Conservation (phyloP, 2,797 vertebrate species). For the Euthynnus affinis region DNA sequence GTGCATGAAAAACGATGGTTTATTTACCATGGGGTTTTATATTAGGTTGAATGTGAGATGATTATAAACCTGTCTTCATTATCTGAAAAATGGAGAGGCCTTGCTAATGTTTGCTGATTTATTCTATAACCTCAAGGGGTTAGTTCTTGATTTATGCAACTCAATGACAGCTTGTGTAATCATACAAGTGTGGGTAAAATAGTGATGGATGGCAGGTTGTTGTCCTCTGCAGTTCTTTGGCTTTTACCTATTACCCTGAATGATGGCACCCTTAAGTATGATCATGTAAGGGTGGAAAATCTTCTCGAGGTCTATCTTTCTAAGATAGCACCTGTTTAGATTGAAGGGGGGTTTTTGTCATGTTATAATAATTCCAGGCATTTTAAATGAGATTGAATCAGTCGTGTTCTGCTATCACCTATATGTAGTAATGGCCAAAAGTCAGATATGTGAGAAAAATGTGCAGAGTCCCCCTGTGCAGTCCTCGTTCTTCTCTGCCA, state of each 20-base stretch:
- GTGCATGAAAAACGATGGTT: constrained; percentile 70
- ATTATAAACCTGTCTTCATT: constrained; percentile 83
- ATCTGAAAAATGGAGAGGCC: constrained; percentile 78
- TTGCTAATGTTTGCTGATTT: constrained; percentile 81
- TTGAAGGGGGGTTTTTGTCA: constrained; percentile 23
- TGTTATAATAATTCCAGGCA: constrained; percentile 28
- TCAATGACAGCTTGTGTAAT: constrained; percentile 74
- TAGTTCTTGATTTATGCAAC: constrained; percentile 77
- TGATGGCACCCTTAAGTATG: constrained; percentile 56
- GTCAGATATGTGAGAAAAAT: constrained; percentile 43
- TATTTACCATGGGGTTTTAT: constrained; percentile 75
- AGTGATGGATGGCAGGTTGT: constrained; percentile 79
- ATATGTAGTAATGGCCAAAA: constrained; percentile 40
- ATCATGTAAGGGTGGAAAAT: constrained; percentile 40
- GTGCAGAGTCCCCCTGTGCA: constrained; percentile 15
- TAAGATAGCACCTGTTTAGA: constrained; percentile 24
- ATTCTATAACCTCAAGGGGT: constrained; percentile 75
- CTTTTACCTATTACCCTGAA: constrained; percentile 72
- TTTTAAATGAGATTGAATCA: constrained; percentile 39
- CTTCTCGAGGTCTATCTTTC: constrained; percentile 21
- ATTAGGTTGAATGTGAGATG: constrained; percentile 76
- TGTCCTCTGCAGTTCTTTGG: constrained; percentile 69
- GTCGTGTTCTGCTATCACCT: constrained; percentile 34
- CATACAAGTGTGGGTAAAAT: constrained; percentile 83
- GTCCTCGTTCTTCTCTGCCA: constrained; percentile 79